phyloP scores from a whole-genome alignment of 2,888 invertebrate genomes.

The Acleris cristana region DNA sequence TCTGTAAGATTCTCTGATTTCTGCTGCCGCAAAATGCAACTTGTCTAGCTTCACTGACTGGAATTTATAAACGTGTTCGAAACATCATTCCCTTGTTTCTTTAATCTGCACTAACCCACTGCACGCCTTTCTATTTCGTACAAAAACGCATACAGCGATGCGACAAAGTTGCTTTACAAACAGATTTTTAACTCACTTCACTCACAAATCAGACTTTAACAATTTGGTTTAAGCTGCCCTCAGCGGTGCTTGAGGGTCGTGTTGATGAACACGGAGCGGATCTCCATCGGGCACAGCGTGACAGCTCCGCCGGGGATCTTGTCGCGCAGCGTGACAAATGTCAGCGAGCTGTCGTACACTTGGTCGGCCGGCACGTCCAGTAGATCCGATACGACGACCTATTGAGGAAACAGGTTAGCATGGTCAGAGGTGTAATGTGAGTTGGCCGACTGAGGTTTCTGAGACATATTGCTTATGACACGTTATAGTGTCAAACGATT shows the following conservation, averaged over 20 bases:
- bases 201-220: conserved; percentile 11
- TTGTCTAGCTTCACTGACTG: too few relatives aligned
- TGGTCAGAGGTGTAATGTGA: not conserved
- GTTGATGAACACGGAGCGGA: conserved; percentile 79
- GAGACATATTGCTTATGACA: too few relatives aligned
- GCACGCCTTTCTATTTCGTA: too few relatives aligned
- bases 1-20: too few relatives aligned
- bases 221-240: conserved; percentile 30
- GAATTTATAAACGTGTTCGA: too few relatives aligned
- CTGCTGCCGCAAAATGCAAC: too few relatives aligned
- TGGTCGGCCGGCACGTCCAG: conserved; percentile 65
- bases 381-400: conserved; percentile 80
- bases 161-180: too few relatives aligned
- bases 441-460: not conserved
- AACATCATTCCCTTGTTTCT: too few relatives aligned
- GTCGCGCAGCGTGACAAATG: conserved; percentile 70
- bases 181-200: too few relatives aligned
- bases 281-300: conserved; percentile 84
- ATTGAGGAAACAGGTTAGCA: conserved; percentile 47
- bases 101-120: too few relatives aligned
- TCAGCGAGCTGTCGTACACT: conserved; percentile 78
- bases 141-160: too few relatives aligned
- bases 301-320: conserved; percentile 55
- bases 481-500: too few relatives aligned
- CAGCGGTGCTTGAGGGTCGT: conserved; percentile 57